These are phyloP conservation scores for Crossaster papposus DNA, from an alignment of 53 echinoderm and acorn worm species.

Conservation along the genomic window DNA sequence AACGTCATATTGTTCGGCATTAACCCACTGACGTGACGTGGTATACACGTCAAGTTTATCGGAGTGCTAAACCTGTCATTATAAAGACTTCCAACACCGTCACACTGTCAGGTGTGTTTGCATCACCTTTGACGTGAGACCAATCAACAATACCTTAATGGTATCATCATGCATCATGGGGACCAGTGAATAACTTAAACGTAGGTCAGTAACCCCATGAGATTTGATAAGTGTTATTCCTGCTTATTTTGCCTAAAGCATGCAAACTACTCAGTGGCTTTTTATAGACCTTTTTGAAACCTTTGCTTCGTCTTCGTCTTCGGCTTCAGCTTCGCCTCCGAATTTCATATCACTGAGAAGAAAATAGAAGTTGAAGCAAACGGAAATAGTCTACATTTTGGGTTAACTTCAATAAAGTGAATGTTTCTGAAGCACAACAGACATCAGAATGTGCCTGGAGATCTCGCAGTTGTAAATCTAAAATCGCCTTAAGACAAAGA, in stretches of 20 bases:
- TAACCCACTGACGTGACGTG: background rate
- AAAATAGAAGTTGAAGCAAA: no score
- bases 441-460: no score
- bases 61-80: background rate
- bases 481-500: no score
- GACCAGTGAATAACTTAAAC: background rate
- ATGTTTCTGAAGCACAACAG: no score
- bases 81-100: background rate
- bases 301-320: no score
- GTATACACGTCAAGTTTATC: background rate
- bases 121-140: background rate
- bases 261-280: no score
- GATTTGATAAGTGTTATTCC: background rate
- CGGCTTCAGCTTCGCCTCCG: no score
- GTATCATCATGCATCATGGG: background rate
- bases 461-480: no score
- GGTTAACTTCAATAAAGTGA: no score
- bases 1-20: background rate
- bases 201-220: background rate
- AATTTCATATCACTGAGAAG: no score
- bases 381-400: no score
- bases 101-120: slow-evolving; percentile 2
- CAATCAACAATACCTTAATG: background rate
- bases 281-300: no score
- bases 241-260: background rate